Evolutionary conservation across 2,888 invertebrate species (phyloP).

Genomic region (Ellobium chinense): DNA sequence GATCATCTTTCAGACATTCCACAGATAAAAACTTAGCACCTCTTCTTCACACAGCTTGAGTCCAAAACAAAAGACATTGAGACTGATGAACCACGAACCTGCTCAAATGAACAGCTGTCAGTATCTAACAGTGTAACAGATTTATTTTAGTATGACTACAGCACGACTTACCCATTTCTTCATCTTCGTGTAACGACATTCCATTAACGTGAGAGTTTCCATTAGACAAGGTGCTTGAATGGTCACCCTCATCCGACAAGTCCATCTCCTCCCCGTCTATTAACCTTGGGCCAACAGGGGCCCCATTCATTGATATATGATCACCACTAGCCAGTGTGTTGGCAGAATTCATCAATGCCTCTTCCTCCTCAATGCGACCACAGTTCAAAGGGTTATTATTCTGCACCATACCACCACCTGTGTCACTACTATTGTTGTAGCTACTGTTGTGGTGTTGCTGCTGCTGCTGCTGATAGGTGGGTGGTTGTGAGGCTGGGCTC

Average conservation of each 20-base stretch:
- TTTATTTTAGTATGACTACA: too few species aligned
- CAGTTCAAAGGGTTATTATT: constrained; percentile 18
- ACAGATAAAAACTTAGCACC: too few species aligned
- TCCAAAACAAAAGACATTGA: too few species aligned
- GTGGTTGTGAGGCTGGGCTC: constrained; percentile 45
- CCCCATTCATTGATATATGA: constrained; percentile 64
- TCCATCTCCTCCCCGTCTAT: constrained; percentile 75
- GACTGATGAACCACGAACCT: too few species aligned
- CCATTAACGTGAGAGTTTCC: constrained; percentile 60
- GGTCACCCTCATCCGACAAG: constrained; percentile 68
- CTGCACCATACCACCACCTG: neutral
- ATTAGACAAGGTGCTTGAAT: constrained; percentile 65
- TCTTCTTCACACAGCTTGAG: too few species aligned
- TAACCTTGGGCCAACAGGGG: constrained; percentile 56
- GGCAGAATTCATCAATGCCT: constrained; percentile 72
- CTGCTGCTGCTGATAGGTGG: constrained; percentile 47
- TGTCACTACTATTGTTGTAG: neutral
- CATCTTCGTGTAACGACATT: constrained; percentile 44
- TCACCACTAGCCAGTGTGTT: constrained; percentile 54
- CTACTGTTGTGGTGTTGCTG: constrained; percentile 44
- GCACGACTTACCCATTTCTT: constrained; percentile 68
- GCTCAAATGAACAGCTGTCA: too few species aligned
- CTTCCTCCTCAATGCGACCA: constrained; percentile 49
- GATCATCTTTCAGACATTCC: too few species aligned
- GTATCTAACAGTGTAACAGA: too few species aligned